phyloP scores from a whole-genome alignment of 1,140 invertebrate genomes.

The Bombus waltoni region DNA sequence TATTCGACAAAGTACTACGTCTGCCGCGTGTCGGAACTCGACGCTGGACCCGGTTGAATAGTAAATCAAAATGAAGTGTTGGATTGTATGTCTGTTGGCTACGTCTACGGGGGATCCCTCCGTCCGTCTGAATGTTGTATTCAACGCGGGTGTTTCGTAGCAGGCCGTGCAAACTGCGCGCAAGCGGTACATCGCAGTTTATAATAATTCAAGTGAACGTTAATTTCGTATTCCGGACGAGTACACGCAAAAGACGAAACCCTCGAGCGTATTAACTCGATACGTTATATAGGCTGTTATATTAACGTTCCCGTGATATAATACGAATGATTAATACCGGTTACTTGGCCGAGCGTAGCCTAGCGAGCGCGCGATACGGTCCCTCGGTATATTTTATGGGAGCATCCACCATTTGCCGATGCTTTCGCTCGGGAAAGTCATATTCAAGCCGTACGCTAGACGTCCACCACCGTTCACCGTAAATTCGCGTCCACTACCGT shows the following conservation, averaged over 20 bases:
- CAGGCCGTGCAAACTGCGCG: not conserved
- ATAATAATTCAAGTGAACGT: constrained; percentile 49
- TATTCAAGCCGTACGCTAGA: not conserved
- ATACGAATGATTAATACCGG: constrained; percentile 44
- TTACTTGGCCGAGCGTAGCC: not conserved
- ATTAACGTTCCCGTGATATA: constrained; percentile 8
- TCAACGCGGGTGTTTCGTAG: not conserved
- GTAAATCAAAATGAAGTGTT: constrained; percentile 54
- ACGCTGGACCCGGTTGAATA: constrained; percentile 7
- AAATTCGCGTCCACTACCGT: constrained; percentile 14
- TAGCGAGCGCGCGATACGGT: not conserved
- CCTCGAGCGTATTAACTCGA: constrained; percentile 28
- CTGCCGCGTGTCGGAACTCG: not conserved
- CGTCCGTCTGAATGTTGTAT: constrained; percentile 30
- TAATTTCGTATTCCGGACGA: constrained; percentile 45
- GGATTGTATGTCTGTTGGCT: constrained; percentile 5
- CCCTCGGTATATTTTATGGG: constrained; percentile 22
- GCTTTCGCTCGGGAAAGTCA: not conserved
- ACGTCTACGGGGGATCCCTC: constrained; percentile 4
- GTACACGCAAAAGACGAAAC: constrained; percentile 24
- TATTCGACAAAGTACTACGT: constrained; percentile 28
- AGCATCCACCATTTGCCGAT: constrained; percentile 4
- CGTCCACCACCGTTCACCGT: not conserved
- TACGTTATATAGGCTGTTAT: constrained; percentile 18
- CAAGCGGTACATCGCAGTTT: constrained; percentile 16